phyloP scores from a whole-genome alignment of 2,797 vertebrate genomes.

The Argyrosomus regius region DNA sequence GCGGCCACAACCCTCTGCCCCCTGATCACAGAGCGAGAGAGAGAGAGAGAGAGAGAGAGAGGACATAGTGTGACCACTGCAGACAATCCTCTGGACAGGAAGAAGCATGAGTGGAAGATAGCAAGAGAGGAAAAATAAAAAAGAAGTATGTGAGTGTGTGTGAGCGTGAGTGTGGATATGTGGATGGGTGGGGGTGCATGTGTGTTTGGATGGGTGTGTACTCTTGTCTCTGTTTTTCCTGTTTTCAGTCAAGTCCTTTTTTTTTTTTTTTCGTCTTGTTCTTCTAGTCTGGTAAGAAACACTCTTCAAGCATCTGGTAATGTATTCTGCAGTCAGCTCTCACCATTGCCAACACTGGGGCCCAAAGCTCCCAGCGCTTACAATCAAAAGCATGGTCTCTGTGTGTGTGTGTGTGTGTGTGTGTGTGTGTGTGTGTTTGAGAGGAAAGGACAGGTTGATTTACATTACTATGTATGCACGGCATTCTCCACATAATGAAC shows the following conservation, averaged over 20 bases:
- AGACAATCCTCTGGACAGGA: slow-evolving; percentile 79
- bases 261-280: slow-evolving; percentile 31
- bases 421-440: not conserved
- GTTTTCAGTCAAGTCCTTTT: slow-evolving; percentile 70
- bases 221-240: slow-evolving; percentile 70
- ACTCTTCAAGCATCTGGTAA: slow-evolving; percentile 76
- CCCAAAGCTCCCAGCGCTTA: slow-evolving; percentile 65
- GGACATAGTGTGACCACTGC: slow-evolving; percentile 73
- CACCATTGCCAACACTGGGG: slow-evolving; percentile 65
- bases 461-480: slow-evolving; percentile 70
- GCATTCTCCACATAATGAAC: slow-evolving; percentile 71
- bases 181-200: slow-evolving; percentile 61
- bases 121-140: slow-evolving; percentile 43
- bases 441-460: slow-evolving; percentile 72
- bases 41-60: slow-evolving; percentile 49
- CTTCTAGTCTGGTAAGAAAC: slow-evolving; percentile 59
- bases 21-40: slow-evolving; percentile 64
- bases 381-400: slow-evolving; percentile 57
- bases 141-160: slow-evolving; percentile 17
- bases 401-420: slow-evolving; percentile 28
- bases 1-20: slow-evolving; percentile 57
- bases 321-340: slow-evolving; percentile 77
- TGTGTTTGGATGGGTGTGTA: slow-evolving; percentile 67
- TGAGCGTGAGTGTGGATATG: slow-evolving; percentile 12
- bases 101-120: slow-evolving; percentile 61